Evolutionary conservation across 2,888 invertebrate species (phyloP), one percentile per base, ranked within the genome.

Genomic region (Drosophila austrosaltans): DNA sequence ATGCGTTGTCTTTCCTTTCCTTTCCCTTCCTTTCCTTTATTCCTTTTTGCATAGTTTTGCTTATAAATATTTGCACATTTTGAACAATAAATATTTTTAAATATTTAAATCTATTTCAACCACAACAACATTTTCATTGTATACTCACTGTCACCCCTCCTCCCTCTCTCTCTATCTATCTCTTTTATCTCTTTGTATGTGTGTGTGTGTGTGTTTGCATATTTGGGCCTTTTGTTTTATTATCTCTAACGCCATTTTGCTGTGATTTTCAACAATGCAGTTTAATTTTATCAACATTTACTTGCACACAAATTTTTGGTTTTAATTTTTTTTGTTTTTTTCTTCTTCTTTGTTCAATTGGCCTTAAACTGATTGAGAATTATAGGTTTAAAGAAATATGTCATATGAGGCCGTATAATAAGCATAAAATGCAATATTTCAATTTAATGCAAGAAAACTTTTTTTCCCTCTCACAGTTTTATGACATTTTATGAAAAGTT

Each of bases 1-100:
- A 12, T 48, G 20, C 8, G 8, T 22, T 48, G 22, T 3, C 48
- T 22, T 22, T 48, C 48, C 44, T 22, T 42, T 42, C 2, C 42
- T 12, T 42, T 8, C 39, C 48, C 36, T 7, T 36, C 8, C 36
- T 36, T 62, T 48, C 32, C 53, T 74, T 56, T 65, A 20, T 59
- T 32, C 58, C 42, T 67, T 62, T 78, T 66, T 76, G 84, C 84
- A 81, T 83, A 83, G 78, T 73, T 72, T 70, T 66, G 69, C 79
- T 72, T 75, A 83, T 81, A 81, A 84, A 81, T 84, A 84, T 81
- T 84, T 81, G 75, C 69, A 53, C 69, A 81, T 81, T 84, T 83
- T 81, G 76, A 79, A 75, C 81, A 81, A 81, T 83, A 83, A 81
- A 81, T 81, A 81, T 81, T 81, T 83, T 78, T 73, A 83, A 76